Evolutionary conservation across 2,888 invertebrate species (phyloP).

Genomic region (Stenchaetothrips biformis): DNA sequence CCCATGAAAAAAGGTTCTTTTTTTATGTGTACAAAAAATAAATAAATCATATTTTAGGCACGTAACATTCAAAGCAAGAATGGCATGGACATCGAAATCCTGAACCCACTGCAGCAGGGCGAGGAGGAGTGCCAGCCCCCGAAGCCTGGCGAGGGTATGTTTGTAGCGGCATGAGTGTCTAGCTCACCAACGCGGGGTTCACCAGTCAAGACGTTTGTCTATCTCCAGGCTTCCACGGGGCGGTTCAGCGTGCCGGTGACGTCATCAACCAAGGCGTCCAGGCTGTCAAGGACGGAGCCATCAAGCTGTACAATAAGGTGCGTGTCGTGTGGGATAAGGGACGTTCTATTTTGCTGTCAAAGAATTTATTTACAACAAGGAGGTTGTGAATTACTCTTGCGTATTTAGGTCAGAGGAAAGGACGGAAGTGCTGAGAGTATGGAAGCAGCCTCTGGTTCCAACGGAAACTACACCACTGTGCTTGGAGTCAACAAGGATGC

Average conservation of each 20-base stretch:
- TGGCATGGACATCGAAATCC: not conserved
- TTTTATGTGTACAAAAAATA: not conserved
- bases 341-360: not conserved
- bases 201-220: no score
- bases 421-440: slow-evolving; percentile 11
- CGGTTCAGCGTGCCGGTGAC: slow-evolving; percentile 2
- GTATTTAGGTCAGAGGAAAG: not conserved
- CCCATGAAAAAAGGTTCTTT: no score
- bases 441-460: not conserved
- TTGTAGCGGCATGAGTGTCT: no score
- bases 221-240: not conserved
- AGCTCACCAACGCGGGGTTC: no score
- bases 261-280: slow-evolving; percentile 15
- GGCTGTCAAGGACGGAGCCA: slow-evolving; percentile 11
- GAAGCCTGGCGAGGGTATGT: not conserved
- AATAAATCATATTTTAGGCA: not conserved
- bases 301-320: slow-evolving; percentile 19
- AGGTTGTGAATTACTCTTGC: not conserved
- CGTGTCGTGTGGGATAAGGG: not conserved
- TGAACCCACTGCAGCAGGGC: not conserved
- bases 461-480: not conserved
- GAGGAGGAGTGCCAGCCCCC: not conserved
- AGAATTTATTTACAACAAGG: no score
- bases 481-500: slow-evolving; percentile 1
- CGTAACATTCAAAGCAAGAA: not conserved